Conservation (phyloP, 2,797 vertebrate genomes). For the Mionectes olivaceus region DNA sequence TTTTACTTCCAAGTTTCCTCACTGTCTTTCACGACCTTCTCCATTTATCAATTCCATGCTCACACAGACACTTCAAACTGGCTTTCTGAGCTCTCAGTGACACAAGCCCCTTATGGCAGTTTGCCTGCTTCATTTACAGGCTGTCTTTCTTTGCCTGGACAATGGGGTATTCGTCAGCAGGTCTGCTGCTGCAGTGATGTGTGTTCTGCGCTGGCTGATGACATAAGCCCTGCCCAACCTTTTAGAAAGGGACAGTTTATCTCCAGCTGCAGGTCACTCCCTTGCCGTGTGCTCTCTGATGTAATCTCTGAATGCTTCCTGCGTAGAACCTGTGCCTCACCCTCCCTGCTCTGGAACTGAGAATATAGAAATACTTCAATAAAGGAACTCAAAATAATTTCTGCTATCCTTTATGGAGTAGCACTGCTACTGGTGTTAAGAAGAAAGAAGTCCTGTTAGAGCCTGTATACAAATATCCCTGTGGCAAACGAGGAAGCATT, state of each 20-base stretch:
- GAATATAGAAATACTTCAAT: background rate
- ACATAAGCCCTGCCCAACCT: background rate
- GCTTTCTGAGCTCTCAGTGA: background rate
- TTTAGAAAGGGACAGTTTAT: background rate
- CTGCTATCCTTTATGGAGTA: background rate
- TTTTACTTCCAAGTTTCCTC: background rate
- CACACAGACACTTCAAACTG: background rate
- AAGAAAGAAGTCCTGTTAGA: background rate
- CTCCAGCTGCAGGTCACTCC: background rate
- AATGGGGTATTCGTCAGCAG: background rate
- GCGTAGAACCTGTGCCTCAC: background rate
- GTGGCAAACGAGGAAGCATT: background rate
- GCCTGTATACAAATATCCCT: background rate
- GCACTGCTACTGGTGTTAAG: background rate
- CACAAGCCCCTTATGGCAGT: background rate
- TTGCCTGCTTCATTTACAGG: background rate
- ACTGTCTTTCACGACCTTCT: background rate
- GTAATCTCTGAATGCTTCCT: background rate
- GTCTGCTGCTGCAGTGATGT: background rate
- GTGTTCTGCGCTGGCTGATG: background rate
- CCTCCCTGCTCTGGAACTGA: background rate
- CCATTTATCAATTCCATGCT: background rate
- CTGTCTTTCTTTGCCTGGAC: background rate
- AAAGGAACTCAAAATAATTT: background rate
- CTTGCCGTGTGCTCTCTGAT: background rate